Evolutionary conservation across 2,113 vertebrate species (phyloP).

Genomic region (Osmerus eperlanus): DNA sequence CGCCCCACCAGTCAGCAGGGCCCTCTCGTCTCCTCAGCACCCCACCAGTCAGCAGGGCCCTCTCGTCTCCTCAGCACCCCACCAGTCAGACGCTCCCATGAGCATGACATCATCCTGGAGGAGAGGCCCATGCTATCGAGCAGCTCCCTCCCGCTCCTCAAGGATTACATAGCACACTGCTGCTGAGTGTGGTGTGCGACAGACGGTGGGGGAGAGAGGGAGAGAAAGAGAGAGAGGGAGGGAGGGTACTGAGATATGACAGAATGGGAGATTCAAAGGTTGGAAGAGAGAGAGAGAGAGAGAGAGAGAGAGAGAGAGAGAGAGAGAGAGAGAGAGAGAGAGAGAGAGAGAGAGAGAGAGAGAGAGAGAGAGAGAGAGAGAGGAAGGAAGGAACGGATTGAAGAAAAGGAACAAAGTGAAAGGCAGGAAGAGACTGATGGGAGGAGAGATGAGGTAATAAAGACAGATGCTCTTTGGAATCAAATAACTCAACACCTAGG

Average conservation of each 20-base stretch:
- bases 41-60: no score
- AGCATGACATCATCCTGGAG: neutral
- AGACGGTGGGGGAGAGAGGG: neutral
- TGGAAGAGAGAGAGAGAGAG: neutral
- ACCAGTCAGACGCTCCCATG: neutral
- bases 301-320: no score
- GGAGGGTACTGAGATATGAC: neutral
- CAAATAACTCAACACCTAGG: neutral
- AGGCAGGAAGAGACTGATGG: no score
- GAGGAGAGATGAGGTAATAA: no score
- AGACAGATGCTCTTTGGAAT: constrained; percentile 2
- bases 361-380: no score
- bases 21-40: no score
- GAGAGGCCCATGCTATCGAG: neutral
- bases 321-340: neutral
- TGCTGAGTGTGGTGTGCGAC: neutral
- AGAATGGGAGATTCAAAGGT: neutral
- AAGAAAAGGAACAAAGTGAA: no score
- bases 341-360: neutral
- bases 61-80: constrained; percentile 3
- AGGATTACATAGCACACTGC: neutral
- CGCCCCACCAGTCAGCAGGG: no score
- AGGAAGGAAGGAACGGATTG: no score
- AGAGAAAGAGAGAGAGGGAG: neutral
- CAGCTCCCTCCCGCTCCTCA: neutral